phyloP scores from a whole-genome alignment of 2,888 invertebrate genomes.

The Acanthacorydalis orientalis region DNA sequence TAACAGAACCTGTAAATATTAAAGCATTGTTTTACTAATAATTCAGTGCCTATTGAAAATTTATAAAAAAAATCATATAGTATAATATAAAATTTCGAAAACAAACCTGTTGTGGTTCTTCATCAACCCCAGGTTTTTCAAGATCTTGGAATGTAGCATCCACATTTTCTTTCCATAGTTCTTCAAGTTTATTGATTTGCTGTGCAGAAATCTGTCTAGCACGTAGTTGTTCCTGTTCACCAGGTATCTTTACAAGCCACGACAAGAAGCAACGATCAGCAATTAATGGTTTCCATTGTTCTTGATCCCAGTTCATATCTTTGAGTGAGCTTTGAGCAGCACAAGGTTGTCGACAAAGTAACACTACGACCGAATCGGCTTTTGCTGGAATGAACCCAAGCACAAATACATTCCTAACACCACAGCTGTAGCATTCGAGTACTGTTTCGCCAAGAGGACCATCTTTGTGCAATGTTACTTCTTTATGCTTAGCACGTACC shows the following conservation, averaged over 20 bases:
- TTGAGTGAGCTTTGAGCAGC: conserved; percentile 93
- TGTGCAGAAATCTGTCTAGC: conserved; percentile 94
- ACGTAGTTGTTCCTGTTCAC: conserved; percentile 87
- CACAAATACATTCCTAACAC: conserved; percentile 94
- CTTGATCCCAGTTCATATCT: conserved; percentile 99
- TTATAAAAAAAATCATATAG: neutral
- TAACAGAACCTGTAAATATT: conserved; percentile 20
- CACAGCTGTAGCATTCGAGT: conserved; percentile 97
- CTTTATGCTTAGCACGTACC: conserved; percentile 98
- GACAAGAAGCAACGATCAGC: conserved; percentile 89
- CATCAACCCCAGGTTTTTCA: conserved; percentile 95
- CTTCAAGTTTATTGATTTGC: conserved; percentile 95
- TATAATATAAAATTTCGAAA: neutral
- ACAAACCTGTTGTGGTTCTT: conserved; percentile 84
- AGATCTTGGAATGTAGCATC: conserved; percentile 96
- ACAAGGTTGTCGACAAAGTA: conserved; percentile 95
- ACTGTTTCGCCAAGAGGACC: conserved; percentile 96
- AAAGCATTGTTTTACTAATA: too few relatives aligned
- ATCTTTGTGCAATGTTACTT: conserved; percentile 92
- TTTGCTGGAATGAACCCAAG: conserved; percentile 98
- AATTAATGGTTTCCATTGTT: conserved; percentile 97
- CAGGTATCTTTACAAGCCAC: conserved; percentile 96
- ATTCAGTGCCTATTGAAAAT: neutral
- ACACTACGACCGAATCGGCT: conserved; percentile 93
- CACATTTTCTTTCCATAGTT: conserved; percentile 96